Percentiles rank a stretch among this genome's conserved stretches.
Conservation (phyloP, 2,113 vertebrate genomes). For the Lepisosteus osseus region DNA sequence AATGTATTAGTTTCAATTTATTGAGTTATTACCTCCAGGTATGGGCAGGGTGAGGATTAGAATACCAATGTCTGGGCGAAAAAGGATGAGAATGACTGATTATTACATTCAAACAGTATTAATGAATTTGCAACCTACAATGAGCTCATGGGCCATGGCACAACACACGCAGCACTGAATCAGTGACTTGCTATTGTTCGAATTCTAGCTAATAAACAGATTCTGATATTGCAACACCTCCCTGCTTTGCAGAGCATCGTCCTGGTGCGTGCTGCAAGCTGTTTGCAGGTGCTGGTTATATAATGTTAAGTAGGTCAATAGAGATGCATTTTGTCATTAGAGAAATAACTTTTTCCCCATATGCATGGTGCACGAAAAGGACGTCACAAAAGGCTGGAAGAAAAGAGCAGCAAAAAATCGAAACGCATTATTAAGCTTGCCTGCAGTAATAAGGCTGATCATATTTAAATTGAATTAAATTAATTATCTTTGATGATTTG, state of each 20-base stretch:
- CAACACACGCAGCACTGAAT: background rate
- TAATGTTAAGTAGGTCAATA: constrained; percentile 14
- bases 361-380: background rate
- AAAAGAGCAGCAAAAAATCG: constrained; percentile 3
- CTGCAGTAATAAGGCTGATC: constrained; percentile 51
- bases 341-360: background rate
- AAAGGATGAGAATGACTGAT: too few species aligned
- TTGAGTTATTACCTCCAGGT: too few species aligned
- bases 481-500: constrained; percentile 64
- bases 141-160: background rate
- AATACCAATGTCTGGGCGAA: too few species aligned
- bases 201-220: too few species aligned
- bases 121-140: too few species aligned
- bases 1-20: background rate
- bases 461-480: constrained; percentile 60
- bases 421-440: constrained; percentile 34
- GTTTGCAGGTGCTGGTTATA: constrained; percentile 22
- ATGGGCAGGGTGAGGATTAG: too few species aligned
- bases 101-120: too few species aligned
- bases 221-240: background rate
- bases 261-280: background rate
- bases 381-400: background rate
- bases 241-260: background rate
- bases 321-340: background rate
- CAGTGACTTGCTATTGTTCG: background rate